Evolutionary conservation across 2,888 invertebrate species (phyloP), one percentile per base, ranked within the genome.

Genomic region (Willowsia nigromaculata): DNA sequence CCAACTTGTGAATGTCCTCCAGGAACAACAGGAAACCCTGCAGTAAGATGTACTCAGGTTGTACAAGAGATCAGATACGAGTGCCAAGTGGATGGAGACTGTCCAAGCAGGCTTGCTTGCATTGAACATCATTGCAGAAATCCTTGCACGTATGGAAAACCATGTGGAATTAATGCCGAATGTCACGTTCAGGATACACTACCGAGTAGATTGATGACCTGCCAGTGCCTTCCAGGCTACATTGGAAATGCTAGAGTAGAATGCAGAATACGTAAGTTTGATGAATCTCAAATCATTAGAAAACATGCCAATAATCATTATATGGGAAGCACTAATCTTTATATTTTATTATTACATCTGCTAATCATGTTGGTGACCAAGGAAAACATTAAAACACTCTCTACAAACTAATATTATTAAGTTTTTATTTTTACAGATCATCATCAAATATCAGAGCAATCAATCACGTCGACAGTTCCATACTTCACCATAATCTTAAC

Each of bases 121-220:
- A 96, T 97, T 53, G 96, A 96, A 93, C 94, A 95, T n/a, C 95
- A 95, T 37, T 98, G 98, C 93, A 95, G 95, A 90, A 96, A 98
- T 94, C 96, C 97, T 5, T 98, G 98, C 93, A 94, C 95, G 3
- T 90, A 92, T 76, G 91, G 91, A 25, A 85, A 92, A 74, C 91
- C 91, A 13, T 92, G 91, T 86, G 90, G 71, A 18, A 93, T 94
- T 50, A 96, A 96, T 93, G 97, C 98, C 0, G 95, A 96, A 92
- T 98, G 98, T 93, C 95, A 96, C 9, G 98, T 98, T 11, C 96
- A 97, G 30, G 97, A 98, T 93, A 97, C 97, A 0, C 94, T 98
- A 91, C 98, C 98, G 6, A 95, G 97, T 94, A 95, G 98, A 92
- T 97, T 97, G 7, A 97, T 98, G 96, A 96, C 97, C 89, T 98